phyloP scores from a whole-genome alignment of 2,113 vertebrate species.

The Montifringilla adamsi region DNA sequence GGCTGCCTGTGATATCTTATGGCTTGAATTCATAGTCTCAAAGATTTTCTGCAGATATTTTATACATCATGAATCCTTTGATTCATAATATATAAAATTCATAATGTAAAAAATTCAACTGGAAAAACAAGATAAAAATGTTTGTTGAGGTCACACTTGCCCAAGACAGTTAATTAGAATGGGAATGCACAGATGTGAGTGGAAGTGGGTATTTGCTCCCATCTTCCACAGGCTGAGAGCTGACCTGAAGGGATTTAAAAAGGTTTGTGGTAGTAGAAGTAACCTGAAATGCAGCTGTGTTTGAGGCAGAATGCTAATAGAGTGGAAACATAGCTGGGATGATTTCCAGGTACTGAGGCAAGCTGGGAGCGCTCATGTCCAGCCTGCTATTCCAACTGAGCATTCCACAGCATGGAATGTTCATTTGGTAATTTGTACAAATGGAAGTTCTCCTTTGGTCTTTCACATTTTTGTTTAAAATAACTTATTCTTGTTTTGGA shows the following conservation, averaged over 20 bases:
- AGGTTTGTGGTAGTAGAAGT: background rate
- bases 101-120: background rate
- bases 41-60: background rate
- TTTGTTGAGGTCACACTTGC: background rate
- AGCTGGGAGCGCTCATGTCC: background rate
- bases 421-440: background rate
- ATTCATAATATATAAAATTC: background rate
- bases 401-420: accelerated
- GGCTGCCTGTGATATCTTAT: background rate
- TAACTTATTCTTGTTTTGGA: background rate
- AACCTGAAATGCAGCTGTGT: background rate
- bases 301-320: background rate
- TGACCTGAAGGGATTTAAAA: background rate
- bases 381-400: background rate
- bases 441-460: background rate
- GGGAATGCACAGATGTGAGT: background rate
- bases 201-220: background rate
- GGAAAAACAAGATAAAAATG: background rate
- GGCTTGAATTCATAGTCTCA: background rate
- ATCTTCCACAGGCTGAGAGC: background rate
- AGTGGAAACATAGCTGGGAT: background rate
- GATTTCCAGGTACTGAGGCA: background rate
- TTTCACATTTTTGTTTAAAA: background rate
- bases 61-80: background rate
- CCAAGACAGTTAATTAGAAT: background rate